Conservation (phyloP, 2,888 invertebrate species). For the Tanytarsus gracilentus region DNA sequence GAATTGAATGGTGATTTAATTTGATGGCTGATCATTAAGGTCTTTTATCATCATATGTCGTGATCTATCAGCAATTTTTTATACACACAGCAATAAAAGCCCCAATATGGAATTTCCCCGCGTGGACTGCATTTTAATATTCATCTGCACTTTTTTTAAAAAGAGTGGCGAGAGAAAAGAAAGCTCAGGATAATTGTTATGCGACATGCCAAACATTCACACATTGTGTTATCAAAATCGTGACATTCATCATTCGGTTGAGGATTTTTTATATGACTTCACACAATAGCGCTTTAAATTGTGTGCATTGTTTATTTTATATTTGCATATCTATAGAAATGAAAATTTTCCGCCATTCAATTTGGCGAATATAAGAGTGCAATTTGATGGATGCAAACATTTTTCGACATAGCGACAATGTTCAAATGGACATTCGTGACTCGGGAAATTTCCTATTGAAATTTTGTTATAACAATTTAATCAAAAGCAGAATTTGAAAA, state of each 20-base stretch:
- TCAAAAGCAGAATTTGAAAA: background rate
- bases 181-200: conserved; percentile 20
- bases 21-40: conserved; percentile 12
- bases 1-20: conserved; percentile 16
- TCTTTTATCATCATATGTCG: conserved; percentile 1
- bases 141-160: background rate
- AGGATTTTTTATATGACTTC: conserved; percentile 5
- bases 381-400: conserved; percentile 8
- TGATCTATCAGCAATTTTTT: conserved; percentile 9
- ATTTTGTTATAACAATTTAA: conserved; percentile 9
- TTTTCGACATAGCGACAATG: background rate
- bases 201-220: conserved; percentile 21
- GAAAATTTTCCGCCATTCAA: background rate
- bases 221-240: conserved; percentile 9
- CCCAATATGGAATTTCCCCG: background rate
- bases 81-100: no score
- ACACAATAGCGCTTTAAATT: conserved; percentile 23
- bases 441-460: background rate
- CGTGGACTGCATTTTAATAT: background rate
- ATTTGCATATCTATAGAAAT: conserved; percentile 28
- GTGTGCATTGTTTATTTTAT: conserved; percentile 26
- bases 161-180: background rate
- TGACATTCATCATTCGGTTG: background rate
- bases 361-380: conserved; percentile 21
- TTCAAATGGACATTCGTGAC: background rate